Base-by-base conservation (phyloP, 2,888 invertebrate genomes). In the Eristalis intricaria region DNA sequence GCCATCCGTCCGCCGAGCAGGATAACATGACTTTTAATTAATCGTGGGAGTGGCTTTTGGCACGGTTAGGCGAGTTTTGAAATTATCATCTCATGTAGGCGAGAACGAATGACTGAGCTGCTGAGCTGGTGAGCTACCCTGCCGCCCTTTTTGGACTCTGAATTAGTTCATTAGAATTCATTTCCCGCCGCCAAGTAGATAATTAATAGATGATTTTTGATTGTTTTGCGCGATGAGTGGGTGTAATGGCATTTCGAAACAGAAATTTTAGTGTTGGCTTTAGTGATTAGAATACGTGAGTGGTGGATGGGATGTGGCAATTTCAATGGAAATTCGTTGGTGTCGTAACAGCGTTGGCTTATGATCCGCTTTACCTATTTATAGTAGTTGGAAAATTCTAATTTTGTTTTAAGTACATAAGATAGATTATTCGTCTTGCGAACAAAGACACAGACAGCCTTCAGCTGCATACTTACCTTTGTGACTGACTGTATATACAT, bases 121-220 rank as follows among this genome's bases (percentile, higher is more conserved):
- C 63, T 22, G 29, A 11, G 75, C 63, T 22, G 75, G 56, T 22
- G 29, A 11, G 56, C 19, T 11, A 15, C 35, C 5, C 19, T 8
- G 19, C 61, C 13, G n/a, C 56, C 56, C n/a, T 65, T 65, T 68
- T 64, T 23, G 40, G 58, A 15, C 22, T 23, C 61, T 76, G 76
- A 87, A 84, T 76, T 29, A 68, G 61, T 71, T 87, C 75, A 87
- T 87, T 87, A 84, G 80, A 87, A 87, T 87, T 87, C 84, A 84
- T 84, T 80, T 76, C 32, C 73, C 83, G 50, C 74, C 76, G 84
- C 76, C 76, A 84, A 87, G 76, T 69, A 65, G 75, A 71, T 80
- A 87, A 87, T 87, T 84, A 87, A 87, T 84, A 68, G 75, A 19
- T 80, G 84, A 80, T 73, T 80, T 76, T 73, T 76, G 50, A 71